A percentile compares a stretch with the other conserved stretches of the same genome.
phyloP scores from a whole-genome alignment of 2,888 invertebrate species.

The Maniola hyperantus region DNA sequence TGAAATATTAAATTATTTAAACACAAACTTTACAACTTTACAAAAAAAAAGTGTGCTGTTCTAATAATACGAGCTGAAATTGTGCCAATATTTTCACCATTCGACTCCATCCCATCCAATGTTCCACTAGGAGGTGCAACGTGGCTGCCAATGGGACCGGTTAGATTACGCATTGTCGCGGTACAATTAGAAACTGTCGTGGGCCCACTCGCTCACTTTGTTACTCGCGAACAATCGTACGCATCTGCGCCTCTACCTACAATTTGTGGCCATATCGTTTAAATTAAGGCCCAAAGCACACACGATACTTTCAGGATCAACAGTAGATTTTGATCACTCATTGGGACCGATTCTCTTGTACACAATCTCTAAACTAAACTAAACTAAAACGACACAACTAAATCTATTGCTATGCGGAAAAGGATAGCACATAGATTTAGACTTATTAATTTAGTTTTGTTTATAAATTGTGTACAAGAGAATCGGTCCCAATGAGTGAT shows the following conservation, averaged over 20 bases:
- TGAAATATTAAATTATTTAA: background rate
- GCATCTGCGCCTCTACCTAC: constrained; percentile 67
- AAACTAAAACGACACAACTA: no score
- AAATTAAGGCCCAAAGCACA: background rate
- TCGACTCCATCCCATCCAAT: constrained; percentile 46
- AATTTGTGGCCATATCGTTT: background rate
- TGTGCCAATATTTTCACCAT: background rate
- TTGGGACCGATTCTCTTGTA: no score
- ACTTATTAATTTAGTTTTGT: no score
- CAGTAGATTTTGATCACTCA: background rate
- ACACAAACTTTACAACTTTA: no score
- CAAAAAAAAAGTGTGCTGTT: no score
- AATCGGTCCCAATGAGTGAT: no score
- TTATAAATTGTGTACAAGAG: no score
- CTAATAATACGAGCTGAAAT: background rate
- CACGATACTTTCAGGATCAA: background rate
- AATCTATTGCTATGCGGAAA: no score
- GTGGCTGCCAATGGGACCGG: constrained; percentile 74
- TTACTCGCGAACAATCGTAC: constrained; percentile 76
- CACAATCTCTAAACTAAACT: no score
- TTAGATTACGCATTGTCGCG: constrained; percentile 80
- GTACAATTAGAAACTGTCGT: constrained; percentile 80
- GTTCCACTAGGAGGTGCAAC: constrained; percentile 56
- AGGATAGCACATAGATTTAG: no score
- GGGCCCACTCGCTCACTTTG: constrained; percentile 68